Evolutionary conservation across 2,888 invertebrate species (phyloP).

Genomic region (Drosophila anomelani): DNA sequence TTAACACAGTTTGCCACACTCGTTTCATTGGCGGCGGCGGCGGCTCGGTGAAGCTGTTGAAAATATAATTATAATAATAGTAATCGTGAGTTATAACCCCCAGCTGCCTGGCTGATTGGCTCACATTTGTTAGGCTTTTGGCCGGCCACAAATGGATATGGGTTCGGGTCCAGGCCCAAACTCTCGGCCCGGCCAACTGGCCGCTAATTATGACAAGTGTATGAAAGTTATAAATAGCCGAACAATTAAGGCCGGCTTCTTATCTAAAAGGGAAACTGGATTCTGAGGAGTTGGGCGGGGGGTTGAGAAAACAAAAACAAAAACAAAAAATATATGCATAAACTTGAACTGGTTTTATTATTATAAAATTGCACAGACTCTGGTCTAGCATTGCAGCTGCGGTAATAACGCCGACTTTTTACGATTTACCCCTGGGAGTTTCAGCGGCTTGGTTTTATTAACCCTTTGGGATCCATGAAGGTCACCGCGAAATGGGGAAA

Average conservation of each 20-base stretch:
- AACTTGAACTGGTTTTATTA: conserved; percentile 24
- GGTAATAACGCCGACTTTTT: conserved; percentile 3
- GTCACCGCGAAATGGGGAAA: conserved; percentile 24
- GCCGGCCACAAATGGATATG: conserved; percentile 30
- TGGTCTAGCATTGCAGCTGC: conserved; percentile 14
- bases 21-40: conserved; percentile 27
- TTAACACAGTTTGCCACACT: conserved; percentile 73
- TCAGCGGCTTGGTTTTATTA: conserved; percentile 7
- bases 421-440: background rate
- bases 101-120: conserved; percentile 65
- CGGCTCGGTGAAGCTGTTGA: conserved; percentile 61
- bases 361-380: conserved; percentile 14
- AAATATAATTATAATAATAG: conserved; percentile 61
- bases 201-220: conserved; percentile 29
- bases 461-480: conserved; percentile 38
- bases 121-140: conserved; percentile 64
- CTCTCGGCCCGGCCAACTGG: conserved; percentile 25
- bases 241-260: conserved; percentile 33
- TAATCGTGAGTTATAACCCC: conserved; percentile 60
- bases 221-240: conserved; percentile 28
- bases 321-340: conserved; percentile 10
- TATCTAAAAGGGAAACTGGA: conserved; percentile 40
- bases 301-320: background rate
- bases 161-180: conserved; percentile 6
- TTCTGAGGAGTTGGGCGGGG: background rate